A percentile compares a stretch with the other conserved stretches of the same genome.
These are phyloP conservation scores for Onthophagus sagittarius DNA, from an alignment of 2,888 invertebrate genomes.

Conservation along the genomic window DNA sequence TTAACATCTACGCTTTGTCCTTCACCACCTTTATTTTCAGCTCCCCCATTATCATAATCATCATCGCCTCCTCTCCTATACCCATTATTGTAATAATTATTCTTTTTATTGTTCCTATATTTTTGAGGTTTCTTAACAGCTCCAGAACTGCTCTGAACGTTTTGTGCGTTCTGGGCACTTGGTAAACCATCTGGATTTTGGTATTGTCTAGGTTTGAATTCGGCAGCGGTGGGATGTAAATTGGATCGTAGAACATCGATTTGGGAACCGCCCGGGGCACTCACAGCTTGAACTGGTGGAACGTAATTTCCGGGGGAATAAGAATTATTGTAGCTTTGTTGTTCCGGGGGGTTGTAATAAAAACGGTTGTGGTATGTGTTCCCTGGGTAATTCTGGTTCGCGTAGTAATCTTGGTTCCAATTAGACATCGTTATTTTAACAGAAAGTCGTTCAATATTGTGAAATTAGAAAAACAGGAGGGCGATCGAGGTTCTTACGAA, in stretches of 20 bases:
- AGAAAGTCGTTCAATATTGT: neutral
- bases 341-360: neutral
- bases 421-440: neutral
- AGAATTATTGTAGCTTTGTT: neutral
- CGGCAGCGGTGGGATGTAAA: constrained; percentile 28
- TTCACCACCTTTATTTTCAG: constrained; percentile 2
- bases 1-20: neutral
- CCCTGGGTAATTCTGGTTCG: neutral
- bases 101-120: constrained; percentile 19
- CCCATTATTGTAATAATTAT: constrained; percentile 20
- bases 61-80: constrained; percentile 18
- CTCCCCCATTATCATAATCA: neutral
- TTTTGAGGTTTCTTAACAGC: constrained; percentile 11
- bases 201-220: constrained; percentile 26
- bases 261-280: neutral
- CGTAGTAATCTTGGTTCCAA: neutral
- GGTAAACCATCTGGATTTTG: neutral
- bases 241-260: constrained; percentile 20
- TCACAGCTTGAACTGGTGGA: neutral
- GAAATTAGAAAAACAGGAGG: neutral
- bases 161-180: neutral
- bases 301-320: neutral
- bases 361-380: neutral
- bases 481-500: neutral
- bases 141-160: constrained; percentile 2